Base-by-base conservation (phyloP, 2,797 vertebrate genomes). In the Antrozous pallidus region DNA sequence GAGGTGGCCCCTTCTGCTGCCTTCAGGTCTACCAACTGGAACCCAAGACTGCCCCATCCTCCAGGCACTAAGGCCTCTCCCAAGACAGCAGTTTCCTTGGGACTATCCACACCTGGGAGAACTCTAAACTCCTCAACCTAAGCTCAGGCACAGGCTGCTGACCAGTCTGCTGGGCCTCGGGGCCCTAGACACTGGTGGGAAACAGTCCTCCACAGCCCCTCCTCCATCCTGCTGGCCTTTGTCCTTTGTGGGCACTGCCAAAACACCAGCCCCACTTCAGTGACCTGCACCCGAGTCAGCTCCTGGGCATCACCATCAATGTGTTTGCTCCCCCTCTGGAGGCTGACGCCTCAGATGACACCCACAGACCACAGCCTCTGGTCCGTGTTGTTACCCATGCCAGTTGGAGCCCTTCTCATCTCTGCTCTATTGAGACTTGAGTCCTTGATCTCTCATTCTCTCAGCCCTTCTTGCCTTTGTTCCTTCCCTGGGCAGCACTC, bases 321-420 rank as follows among this genome's bases (percentile, higher is more conserved):
- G 22, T 1, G n/a, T 20, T 4, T 1, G 31, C 36, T 17, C 36
- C 40, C 11, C 8, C 33, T 26, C 2, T 24, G 73, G 83, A 9
- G 26, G 18, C 75, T 5, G 22, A 31, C 5, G 0, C 11, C 42
- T 38, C n/a, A 2, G 0, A 3, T 16, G 13, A 22, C 2, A 0
- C 58, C 58, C 63, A 49, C 58, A 49, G 14, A 26, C 40, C 40
- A n/a, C 6, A 42, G 28, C 17, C 42, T 4, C 13, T 0, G 13
- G 14, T 8, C 65, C 38, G 20, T 18, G 3, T 1, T 8, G n/a
- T 14, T 2, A 0, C 18, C 1, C 2, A 1, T 0, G 0, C 14
- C 61, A 4, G 33, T 16, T 0, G 47, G 54, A 14, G 2, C 33
- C 26, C 22, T 33, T 0, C 31, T n/a, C n/a, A 12, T 70, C 33